These are phyloP conservation scores for Bos indicus DNA, from an alignment of 2,113 vertebrate species.

Conservation along the genomic window DNA sequence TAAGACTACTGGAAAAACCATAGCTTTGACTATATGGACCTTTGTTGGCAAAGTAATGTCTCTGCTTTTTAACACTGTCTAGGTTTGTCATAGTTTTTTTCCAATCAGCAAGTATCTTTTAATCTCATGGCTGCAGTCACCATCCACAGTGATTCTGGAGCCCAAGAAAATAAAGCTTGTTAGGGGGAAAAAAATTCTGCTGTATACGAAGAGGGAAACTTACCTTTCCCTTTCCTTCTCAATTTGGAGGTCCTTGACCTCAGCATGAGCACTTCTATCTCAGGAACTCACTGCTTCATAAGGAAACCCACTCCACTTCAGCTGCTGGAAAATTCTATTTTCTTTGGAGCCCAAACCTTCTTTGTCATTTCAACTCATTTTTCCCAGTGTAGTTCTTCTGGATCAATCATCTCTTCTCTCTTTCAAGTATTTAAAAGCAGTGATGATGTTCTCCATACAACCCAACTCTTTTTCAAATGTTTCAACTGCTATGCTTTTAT, in stretches of 20 bases:
- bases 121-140: neutral
- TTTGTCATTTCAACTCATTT: neutral
- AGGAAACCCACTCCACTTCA: neutral
- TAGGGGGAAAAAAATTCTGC: neutral
- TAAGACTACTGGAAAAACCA: neutral
- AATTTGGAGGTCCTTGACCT: neutral
- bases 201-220: neutral
- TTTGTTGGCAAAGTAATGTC: neutral
- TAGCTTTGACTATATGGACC: neutral
- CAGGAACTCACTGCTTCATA: neutral
- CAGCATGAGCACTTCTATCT: too few relatives aligned
- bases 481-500: neutral
- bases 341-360: neutral
- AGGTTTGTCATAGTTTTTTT: neutral
- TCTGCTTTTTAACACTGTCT: neutral
- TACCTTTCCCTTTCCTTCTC: neutral
- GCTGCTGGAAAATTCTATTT: neutral
- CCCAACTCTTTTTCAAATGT: neutral
- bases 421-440: neutral
- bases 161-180: neutral
- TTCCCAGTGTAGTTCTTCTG: neutral
- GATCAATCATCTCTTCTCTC: neutral
- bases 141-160: neutral
- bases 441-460: fast-evolving
- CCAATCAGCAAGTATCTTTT: neutral